phyloP scores from a whole-genome alignment of 2,113 vertebrate species.

The Chelonoidis abingdonii region DNA sequence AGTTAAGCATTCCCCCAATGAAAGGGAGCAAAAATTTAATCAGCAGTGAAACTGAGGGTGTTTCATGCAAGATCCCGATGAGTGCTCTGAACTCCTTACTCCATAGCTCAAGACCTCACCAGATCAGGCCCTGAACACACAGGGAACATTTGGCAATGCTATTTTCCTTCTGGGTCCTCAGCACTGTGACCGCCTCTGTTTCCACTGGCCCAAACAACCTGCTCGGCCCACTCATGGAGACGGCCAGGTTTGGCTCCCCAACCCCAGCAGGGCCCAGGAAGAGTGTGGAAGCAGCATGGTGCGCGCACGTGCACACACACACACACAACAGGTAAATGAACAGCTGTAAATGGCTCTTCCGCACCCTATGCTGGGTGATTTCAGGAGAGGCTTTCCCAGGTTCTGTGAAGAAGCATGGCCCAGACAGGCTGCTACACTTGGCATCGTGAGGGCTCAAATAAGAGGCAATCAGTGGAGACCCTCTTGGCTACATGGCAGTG shows the following conservation, averaged over 20 bases:
- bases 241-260: neutral
- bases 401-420: fast-evolving
- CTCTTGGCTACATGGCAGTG: neutral
- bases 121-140: neutral
- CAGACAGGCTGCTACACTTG: neutral
- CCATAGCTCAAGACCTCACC: neutral
- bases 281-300: neutral
- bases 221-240: neutral
- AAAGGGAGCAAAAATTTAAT: neutral
- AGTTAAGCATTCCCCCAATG: neutral
- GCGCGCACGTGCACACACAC: neutral
- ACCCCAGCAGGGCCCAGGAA: neutral
- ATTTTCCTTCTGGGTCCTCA: neutral
- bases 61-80: neutral
- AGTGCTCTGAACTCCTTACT: neutral
- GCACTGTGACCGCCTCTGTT: neutral
- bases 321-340: neutral
- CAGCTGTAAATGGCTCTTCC: neutral
- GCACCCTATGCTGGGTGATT: neutral
- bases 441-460: neutral
- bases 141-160: neutral
- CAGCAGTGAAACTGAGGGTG: neutral
- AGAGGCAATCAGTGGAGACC: too few relatives aligned
- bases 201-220: neutral
- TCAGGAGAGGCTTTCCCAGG: neutral